Evolutionary conservation across 2,113 vertebrate genomes (phyloP).

Genomic region (Rhombomys opimus): DNA sequence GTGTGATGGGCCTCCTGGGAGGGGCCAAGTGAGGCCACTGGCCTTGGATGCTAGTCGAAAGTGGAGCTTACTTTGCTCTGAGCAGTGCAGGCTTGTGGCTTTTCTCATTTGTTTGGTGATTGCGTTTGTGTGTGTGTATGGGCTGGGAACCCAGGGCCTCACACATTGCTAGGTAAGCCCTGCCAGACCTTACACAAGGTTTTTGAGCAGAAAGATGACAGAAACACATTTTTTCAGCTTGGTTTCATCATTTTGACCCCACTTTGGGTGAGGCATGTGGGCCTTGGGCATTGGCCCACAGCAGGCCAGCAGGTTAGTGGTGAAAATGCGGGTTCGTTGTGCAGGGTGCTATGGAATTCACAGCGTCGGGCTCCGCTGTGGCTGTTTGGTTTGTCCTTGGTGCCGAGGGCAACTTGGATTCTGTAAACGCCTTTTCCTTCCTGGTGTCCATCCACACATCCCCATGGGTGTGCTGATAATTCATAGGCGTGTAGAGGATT

Average conservation of each 20-base stretch:
- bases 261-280: not conserved
- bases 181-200: not conserved
- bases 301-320: not conserved
- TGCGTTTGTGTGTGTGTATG: not conserved
- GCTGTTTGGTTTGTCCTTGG: not conserved
- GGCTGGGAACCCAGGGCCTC: not conserved
- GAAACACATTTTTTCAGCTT: not conserved
- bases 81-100: not conserved
- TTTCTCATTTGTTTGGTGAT: not conserved
- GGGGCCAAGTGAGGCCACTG: not conserved
- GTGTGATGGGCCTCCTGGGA: not conserved
- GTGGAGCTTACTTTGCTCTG: fast-evolving
- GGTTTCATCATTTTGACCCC: not conserved
- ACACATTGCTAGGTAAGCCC: not conserved
- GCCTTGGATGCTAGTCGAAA: not conserved
- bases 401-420: not conserved
- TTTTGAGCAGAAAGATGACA: not conserved
- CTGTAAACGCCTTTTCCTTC: not conserved
- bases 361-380: fast-evolving
- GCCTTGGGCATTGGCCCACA: not conserved
- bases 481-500: slow-evolving; percentile 23
- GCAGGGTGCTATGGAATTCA: too few species aligned
- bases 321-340: not conserved
- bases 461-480: not conserved
- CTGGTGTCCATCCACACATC: not conserved